A percentile compares a stretch with the other conserved stretches of the same genome.
Conservation (phyloP, 2,797 vertebrate genomes). For the Florisuga fusca region DNA sequence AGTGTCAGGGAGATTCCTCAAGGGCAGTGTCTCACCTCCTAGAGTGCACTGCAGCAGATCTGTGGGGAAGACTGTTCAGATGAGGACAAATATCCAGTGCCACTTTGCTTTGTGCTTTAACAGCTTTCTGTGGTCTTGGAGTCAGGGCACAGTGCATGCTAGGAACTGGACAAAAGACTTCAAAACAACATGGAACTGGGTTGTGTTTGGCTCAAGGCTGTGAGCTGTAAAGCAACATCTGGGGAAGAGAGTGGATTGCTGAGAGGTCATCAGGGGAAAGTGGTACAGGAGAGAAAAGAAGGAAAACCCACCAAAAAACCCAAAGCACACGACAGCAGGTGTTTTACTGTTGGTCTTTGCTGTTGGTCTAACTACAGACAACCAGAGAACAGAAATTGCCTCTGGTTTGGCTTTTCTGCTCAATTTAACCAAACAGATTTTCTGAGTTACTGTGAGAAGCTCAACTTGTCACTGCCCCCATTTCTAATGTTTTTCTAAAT, state of each 20-base stretch:
- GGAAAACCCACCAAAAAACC: background rate
- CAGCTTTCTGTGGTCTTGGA: background rate
- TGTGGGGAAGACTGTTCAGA: background rate
- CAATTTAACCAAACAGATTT: background rate
- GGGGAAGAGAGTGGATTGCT: background rate
- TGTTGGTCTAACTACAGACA: background rate
- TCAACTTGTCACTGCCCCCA: background rate
- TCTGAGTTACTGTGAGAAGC: background rate
- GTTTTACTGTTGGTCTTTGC: background rate
- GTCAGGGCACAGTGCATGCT: background rate
- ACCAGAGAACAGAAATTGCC: background rate
- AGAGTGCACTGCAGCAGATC: background rate
- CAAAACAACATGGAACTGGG: background rate
- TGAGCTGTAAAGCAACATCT: background rate
- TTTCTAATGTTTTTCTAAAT: background rate
- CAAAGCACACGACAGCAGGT: background rate
- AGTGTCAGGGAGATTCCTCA: background rate
- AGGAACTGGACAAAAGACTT: background rate
- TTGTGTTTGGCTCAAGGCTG: background rate
- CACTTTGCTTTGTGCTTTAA: background rate
- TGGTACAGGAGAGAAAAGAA: background rate
- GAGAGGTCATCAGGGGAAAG: background rate
- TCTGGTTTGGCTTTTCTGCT: background rate
- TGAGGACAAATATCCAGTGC: background rate
- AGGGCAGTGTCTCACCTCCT: background rate